phyloP scores from a whole-genome alignment of 2,113 vertebrate genomes.

The Camelus bactrianus region DNA sequence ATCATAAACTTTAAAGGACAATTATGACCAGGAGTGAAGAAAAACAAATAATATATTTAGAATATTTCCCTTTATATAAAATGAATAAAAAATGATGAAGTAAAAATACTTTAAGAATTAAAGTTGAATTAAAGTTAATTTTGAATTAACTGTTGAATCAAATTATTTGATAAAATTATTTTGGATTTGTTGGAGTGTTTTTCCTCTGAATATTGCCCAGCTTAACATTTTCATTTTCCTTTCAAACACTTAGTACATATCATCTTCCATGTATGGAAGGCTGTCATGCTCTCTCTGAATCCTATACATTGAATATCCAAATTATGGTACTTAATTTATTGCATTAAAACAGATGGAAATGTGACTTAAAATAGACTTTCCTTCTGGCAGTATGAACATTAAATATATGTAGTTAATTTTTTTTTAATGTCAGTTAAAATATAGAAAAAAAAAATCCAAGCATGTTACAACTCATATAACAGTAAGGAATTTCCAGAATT shows the following conservation, averaged over 20 bases:
- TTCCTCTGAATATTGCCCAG: neutral
- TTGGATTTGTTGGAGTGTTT: neutral
- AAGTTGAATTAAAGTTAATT: too few relatives aligned
- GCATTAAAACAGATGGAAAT: neutral
- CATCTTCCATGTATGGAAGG: neutral
- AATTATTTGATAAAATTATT: constrained; percentile 6
- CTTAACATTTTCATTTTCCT: neutral
- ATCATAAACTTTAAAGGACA: neutral
- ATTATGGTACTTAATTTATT: neutral
- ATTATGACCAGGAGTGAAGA: neutral
- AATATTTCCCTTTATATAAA: neutral
- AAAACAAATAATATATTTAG: neutral
- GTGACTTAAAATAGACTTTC: neutral
- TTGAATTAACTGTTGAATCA: neutral
- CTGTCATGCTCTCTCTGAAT: neutral
- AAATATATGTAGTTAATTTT: neutral
- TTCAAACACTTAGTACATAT: neutral
- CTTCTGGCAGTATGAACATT: neutral
- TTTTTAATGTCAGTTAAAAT: neutral
- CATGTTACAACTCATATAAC: neutral
- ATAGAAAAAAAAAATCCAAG: neutral
- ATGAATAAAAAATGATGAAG: neutral
- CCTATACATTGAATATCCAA: neutral
- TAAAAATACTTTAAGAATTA: neutral
- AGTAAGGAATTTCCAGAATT: neutral